Conservation (phyloP, 2,888 invertebrate species). For the Cataglyphis livida region DNA sequence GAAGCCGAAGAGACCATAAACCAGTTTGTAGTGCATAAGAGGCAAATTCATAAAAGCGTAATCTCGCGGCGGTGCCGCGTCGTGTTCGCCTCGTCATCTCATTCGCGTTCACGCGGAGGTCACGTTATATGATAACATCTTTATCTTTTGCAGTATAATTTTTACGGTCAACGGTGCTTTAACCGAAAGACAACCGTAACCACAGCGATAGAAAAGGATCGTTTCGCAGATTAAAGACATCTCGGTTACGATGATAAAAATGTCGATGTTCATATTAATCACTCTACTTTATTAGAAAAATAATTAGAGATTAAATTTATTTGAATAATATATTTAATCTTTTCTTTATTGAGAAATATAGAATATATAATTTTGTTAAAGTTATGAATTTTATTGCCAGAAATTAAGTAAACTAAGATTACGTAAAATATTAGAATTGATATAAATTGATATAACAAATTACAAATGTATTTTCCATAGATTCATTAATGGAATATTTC, state of each 20-base stretch:
- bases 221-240: slow-evolving; percentile 77
- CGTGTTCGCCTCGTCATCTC: background rate
- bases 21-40: slow-evolving; percentile 76
- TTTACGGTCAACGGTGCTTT: slow-evolving; percentile 80
- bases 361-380: background rate
- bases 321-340: no score
- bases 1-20: slow-evolving; percentile 62
- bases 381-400: background rate
- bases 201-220: slow-evolving; percentile 76
- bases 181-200: slow-evolving; percentile 81
- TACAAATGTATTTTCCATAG: background rate
- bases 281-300: background rate
- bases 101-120: slow-evolving; percentile 55
- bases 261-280: slow-evolving; percentile 10
- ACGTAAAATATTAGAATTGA: background rate
- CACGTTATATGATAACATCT: slow-evolving; percentile 81
- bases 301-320: background rate
- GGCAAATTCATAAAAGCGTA: slow-evolving; percentile 82
- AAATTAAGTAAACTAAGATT: background rate
- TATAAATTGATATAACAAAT: background rate
- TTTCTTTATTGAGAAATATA: background rate
- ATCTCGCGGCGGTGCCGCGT: slow-evolving; percentile 76
- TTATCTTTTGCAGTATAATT: slow-evolving; percentile 83
- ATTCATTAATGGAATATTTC: background rate
- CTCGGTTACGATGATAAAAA: slow-evolving; percentile 67